phyloP scores from a whole-genome alignment of 2,888 invertebrate species.

The Unio delphinus region DNA sequence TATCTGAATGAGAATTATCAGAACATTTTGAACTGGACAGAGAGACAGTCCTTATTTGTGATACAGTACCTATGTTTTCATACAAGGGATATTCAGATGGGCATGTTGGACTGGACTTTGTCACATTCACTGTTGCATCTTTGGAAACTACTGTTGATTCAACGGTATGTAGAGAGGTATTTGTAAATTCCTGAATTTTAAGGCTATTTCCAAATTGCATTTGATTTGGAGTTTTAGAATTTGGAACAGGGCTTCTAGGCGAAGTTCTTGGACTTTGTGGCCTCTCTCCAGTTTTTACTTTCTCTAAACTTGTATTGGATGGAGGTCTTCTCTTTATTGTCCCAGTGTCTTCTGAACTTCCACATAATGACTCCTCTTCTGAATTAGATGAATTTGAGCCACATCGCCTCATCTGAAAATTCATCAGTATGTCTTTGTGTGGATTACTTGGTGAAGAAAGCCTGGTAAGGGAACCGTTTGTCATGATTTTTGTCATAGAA shows the following conservation, averaged over 20 bases:
- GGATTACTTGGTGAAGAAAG: constrained; percentile 61
- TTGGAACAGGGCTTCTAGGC: constrained; percentile 24
- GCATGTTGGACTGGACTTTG: too few relatives aligned
- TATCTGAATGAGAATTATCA: too few relatives aligned
- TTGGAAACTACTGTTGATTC: too few relatives aligned
- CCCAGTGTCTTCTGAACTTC: constrained; percentile 64
- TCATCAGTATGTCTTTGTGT: constrained; percentile 56
- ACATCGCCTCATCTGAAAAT: constrained; percentile 53
- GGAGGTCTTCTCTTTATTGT: constrained; percentile 65
- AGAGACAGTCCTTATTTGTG: too few relatives aligned
- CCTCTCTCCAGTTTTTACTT: constrained; percentile 22
- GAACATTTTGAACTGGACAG: too few relatives aligned
- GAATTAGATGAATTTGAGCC: constrained; percentile 65
- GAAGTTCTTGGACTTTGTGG: constrained; percentile 35
- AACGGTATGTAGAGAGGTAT: too few relatives aligned
- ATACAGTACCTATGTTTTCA: too few relatives aligned
- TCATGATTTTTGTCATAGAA: constrained; percentile 68
- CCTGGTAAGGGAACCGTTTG: constrained; percentile 67
- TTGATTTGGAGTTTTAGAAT: too few relatives aligned
- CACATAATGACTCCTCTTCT: constrained; percentile 59
- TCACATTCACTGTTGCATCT: too few relatives aligned
- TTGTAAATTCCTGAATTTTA: too few relatives aligned
- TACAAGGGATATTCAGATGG: too few relatives aligned
- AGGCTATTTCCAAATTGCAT: too few relatives aligned
- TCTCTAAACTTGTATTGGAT: constrained; percentile 26